Base-by-base conservation (phyloP, 2,888 invertebrate genomes). In the Lycaena phlaeas region DNA sequence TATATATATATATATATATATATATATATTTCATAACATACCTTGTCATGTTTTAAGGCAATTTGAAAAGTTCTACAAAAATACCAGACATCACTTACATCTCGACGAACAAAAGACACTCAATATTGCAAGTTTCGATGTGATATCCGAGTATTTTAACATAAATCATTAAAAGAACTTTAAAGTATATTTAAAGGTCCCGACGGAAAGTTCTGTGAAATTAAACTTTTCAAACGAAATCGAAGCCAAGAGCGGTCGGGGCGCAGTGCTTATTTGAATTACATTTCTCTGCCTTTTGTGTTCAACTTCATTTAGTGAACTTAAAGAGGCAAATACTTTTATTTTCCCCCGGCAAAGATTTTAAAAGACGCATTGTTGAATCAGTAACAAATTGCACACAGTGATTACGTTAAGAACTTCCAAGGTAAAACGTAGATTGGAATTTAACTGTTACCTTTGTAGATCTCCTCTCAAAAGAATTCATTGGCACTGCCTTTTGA, bases 361-460 rank as follows among this genome's bases (percentile, higher is more conserved):
- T 78, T 77, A 71, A 78, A 68, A 72, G 77, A 70, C 77, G 78
- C 82, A 82, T 82, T 82, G 84, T 84, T 81, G 70, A 77, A 79
- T 74, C 68, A 63, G 76, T 78, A 78, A 81, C 79, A 81, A 82
- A 81, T 82, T 81, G 78, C 74, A 71, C 63, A 62, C 63, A 67
- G 64, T 77, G 76, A 82, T 81, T 77, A 70, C 68, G 70, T 71
- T 72, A 71, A 64, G 62, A 69, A 68, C 64, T 69, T 51, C 49
- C 7, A 58, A 62, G 67, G 64, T 61, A 56, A 56, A 54, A 59
- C 57, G 69, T 62, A 61, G 64, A 74, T 72, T 73, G 68, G 59
- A 70, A 69, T 71, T 72, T 66, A 70, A 61, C 66, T 57, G 34
- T 34, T 51, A 57, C 36, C 36, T 41, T 41, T 48, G 53, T 49